Evolutionary conservation across 2,888 invertebrate genomes (phyloP), one percentile per base, ranked within the genome.

Genomic region (Pseudococcus jackbeardsleyi): DNA sequence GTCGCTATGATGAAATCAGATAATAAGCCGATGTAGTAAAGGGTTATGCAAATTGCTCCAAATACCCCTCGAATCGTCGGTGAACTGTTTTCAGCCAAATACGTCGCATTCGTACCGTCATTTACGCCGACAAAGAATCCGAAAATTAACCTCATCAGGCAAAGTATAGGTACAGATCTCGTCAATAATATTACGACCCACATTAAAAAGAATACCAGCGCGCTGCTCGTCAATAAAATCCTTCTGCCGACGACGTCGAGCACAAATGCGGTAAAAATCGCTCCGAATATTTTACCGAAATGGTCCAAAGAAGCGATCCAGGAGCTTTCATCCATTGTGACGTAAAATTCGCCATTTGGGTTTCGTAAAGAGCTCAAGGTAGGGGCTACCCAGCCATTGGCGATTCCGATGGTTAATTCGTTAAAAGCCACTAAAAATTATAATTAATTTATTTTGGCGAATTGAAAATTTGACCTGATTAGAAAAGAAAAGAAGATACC

Each of bases 1-100:
- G 90, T 89, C 1, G 90, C 90, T 0, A 89, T 50, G 4, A 87
- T 54, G 89, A 89, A 90, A 85, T 90, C 90, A 9, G 89, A 68
- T 15, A 90, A 82, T 79, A 90, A 89, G 6, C 90, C 90, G n/a
- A 89, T 85, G 86, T 90, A 90, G 9, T 90, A 89, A 89, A 89
- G 89, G n/a, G 89, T 89, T 68, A 89, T 89, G 72, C 90, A 90
- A 33, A 89, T 82, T 11, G 90, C 89, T 39, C 89, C 89, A 26
- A 90, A 88, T 9, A 90, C 89, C 12, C 90, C 90, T 2, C 90
- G 89, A 26, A 89, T 88, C 11, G 64, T 85, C 3, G 90, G 88
- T 6, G 90, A 89, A 15, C 90, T 88, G 15, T 90, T 89, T 89
- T 90, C 90, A 12, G 89, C 90, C 7, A 90, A 89, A 79, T 90